Evolutionary conservation across 2,113 vertebrate genomes (phyloP).

Genomic region (Pimephales promelas): DNA sequence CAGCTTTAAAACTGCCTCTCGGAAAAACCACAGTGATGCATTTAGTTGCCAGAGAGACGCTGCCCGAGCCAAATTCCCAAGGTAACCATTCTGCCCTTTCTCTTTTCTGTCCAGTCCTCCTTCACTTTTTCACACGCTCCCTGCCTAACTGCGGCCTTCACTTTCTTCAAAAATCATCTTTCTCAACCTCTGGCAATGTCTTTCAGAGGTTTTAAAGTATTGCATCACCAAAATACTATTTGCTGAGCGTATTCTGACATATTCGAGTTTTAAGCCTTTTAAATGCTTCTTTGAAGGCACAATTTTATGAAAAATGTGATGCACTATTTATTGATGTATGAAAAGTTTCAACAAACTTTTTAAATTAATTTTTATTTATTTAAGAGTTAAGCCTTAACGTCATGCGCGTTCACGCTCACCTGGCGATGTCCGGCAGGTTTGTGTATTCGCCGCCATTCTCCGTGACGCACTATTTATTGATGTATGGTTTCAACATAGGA

Average conservation of each 20-base stretch:
- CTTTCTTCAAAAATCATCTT: not conserved
- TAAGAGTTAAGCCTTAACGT: too few relatives aligned
- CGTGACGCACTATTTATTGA: not conserved
- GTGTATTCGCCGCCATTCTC: too few relatives aligned
- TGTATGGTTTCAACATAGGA: not conserved
- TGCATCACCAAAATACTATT: not conserved
- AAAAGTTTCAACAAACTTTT: too few relatives aligned
- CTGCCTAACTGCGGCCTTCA: constrained; percentile 53
- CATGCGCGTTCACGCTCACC: too few relatives aligned
- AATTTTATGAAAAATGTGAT: not conserved
- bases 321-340: not conserved
- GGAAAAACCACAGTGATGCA: constrained; percentile 99
- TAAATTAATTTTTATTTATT: too few relatives aligned
- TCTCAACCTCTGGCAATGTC: not conserved
- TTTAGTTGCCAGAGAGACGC: constrained; percentile 98
- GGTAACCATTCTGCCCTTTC: constrained; percentile 76
- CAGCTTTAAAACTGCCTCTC: constrained; percentile 96
- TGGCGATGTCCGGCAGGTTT: too few relatives aligned
- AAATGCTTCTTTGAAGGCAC: not conserved
- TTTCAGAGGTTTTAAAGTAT: not conserved
- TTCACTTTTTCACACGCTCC: constrained; percentile 64
- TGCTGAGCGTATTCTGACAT: not conserved
- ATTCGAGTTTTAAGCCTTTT: not conserved
- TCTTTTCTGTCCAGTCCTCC: constrained; percentile 46
- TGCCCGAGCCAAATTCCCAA: constrained; percentile 99